Evolutionary conservation across 2,888 invertebrate species (phyloP).

Genomic region (Acrobasis consociella): DNA sequence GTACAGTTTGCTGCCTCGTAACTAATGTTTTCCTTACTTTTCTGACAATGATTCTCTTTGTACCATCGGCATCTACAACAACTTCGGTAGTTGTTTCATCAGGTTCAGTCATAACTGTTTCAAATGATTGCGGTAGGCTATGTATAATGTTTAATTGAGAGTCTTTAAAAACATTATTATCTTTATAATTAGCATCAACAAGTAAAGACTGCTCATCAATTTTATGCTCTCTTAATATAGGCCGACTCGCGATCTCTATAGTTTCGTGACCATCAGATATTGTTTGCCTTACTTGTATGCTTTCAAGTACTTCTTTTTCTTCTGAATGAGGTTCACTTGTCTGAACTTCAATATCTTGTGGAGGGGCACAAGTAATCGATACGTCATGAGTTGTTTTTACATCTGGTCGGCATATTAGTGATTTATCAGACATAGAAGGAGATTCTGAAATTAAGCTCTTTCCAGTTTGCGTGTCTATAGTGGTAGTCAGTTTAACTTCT

Average conservation of each 20-base stretch:
- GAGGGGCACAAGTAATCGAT: constrained; percentile 77
- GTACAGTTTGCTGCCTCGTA: constrained; percentile 85
- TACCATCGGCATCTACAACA: constrained; percentile 91
- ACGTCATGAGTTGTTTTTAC: constrained; percentile 71
- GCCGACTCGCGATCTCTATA: constrained; percentile 87
- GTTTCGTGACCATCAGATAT: constrained; percentile 86
- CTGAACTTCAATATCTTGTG: constrained; percentile 84
- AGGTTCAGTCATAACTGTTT: constrained; percentile 91
- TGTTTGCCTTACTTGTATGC: constrained; percentile 86
- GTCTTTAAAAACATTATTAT: constrained; percentile 76
- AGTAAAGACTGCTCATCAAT: constrained; percentile 84
- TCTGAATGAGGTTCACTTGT: constrained; percentile 78
- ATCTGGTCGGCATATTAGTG: constrained; percentile 67
- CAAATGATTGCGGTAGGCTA: constrained; percentile 89
- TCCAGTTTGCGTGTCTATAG: constrained; percentile 87
- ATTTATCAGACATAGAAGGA: constrained; percentile 69
- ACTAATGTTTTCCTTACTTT: constrained; percentile 87
- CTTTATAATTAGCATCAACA: constrained; percentile 88
- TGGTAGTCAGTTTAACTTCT: constrained; percentile 47
- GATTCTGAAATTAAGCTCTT: constrained; percentile 79
- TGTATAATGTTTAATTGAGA: constrained; percentile 88
- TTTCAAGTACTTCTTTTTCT: constrained; percentile 81
- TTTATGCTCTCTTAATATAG: constrained; percentile 73
- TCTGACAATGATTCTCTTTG: constrained; percentile 89
- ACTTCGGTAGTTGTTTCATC: constrained; percentile 92